phyloP scores from a whole-genome alignment of 1,140 invertebrate species.

The Sitodiplosis mosellana region DNA sequence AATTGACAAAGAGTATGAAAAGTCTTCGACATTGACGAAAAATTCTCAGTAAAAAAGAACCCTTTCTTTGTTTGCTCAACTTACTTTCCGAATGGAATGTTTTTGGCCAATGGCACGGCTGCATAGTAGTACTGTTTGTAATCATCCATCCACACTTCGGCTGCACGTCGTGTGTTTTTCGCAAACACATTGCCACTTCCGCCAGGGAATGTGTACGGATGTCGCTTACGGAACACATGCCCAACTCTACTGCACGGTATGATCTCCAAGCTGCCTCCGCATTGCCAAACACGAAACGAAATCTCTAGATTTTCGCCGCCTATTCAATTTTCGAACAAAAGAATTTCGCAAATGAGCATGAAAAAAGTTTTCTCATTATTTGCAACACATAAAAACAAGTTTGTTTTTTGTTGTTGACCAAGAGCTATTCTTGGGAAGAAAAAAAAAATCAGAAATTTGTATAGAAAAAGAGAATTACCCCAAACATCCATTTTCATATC shows the following conservation, averaged over 20 bases:
- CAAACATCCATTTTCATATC: conserved; percentile 97
- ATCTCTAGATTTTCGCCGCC: conserved; percentile 37
- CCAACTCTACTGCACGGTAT: conserved; percentile 82
- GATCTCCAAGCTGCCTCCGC: conserved; percentile 84
- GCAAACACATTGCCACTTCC: conserved; percentile 81
- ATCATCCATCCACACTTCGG: conserved; percentile 95
- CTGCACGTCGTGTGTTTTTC: conserved; percentile 66
- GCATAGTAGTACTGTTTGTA: conserved; percentile 86
- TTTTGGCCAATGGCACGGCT: conserved; percentile 67
- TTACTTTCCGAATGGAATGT: conserved; percentile 78
- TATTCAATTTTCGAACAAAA: conserved; percentile 1
- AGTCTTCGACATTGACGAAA: too few relatives aligned
- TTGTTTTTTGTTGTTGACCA: too few relatives aligned
- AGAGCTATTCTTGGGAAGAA: too few relatives aligned
- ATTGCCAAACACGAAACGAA: conserved; percentile 78
- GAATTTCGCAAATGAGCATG: not conserved
- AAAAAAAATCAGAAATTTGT: too few relatives aligned
- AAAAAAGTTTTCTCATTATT: too few relatives aligned
- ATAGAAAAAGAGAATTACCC: conserved; percentile 26
- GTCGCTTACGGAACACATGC: conserved; percentile 82
- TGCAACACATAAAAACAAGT: too few relatives aligned
- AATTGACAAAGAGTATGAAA: too few relatives aligned
- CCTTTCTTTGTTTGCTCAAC: conserved; percentile 24
- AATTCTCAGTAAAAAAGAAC: not conserved
- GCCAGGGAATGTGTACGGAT: conserved; percentile 89